These are phyloP conservation scores for Anthophora plumipes DNA, from an alignment of 2,888 invertebrate genomes.

Conservation along the genomic window DNA sequence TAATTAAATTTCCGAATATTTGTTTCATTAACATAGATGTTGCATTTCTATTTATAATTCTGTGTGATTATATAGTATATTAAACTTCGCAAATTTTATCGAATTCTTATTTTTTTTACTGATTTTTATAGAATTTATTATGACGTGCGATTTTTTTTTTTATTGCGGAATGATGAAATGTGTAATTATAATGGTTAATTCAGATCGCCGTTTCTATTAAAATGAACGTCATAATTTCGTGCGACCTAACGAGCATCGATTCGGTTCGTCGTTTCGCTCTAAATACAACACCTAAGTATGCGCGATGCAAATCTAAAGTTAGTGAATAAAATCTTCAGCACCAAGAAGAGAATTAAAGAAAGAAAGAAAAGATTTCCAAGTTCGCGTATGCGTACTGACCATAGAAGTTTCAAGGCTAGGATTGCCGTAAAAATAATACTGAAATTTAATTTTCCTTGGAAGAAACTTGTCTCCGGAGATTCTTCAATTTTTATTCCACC, in stretches of 20 bases:
- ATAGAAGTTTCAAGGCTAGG: neutral
- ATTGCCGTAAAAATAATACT: neutral
- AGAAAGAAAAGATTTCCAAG: neutral
- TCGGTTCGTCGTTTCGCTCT: conserved; percentile 7
- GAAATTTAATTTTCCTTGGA: neutral
- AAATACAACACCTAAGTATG: conserved; percentile 16
- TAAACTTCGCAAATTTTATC: neutral
- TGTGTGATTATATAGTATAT: neutral
- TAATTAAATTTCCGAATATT: neutral
- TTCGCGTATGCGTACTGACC: neutral
- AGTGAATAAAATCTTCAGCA: neutral
- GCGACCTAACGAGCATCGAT: conserved; percentile 13
- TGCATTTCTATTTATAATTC: neutral
- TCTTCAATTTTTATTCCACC: neutral
- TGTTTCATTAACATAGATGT: neutral
- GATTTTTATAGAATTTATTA: neutral
- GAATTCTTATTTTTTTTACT: neutral
- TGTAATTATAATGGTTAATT: neutral
- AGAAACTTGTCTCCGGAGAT: neutral
- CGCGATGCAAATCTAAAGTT: neutral
- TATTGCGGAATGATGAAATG: neutral
- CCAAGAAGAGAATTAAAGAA: neutral
- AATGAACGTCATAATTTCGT: neutral
- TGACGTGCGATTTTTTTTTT: neutral
- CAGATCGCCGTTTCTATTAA: neutral